These are phyloP conservation scores for Aphis craccivora DNA, from an alignment of 1,140 invertebrate genomes.

Conservation along the genomic window DNA sequence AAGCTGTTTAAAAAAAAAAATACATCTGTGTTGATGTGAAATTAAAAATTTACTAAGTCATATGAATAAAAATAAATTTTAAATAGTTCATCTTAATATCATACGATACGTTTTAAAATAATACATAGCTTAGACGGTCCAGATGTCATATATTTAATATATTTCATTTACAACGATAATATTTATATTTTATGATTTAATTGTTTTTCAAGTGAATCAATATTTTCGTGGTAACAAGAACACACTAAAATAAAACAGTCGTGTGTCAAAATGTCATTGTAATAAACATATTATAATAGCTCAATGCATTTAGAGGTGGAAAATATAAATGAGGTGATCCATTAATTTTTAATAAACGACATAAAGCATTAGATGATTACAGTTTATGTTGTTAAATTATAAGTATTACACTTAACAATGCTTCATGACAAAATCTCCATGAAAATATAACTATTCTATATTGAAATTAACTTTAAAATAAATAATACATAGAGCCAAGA, in stretches of 20 bases:
- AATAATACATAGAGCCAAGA: not conserved
- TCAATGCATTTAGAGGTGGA: not conserved
- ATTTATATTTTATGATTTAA: constrained; percentile 19
- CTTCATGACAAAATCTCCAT: not conserved
- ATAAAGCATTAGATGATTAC: not conserved
- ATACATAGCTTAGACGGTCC: not conserved
- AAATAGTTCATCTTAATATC: not conserved
- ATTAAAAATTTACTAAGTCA: not conserved
- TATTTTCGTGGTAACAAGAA: not conserved
- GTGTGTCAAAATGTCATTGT: not conserved
- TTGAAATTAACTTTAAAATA: constrained; percentile 2
- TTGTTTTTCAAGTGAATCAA: not conserved
- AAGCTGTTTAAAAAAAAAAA: not conserved
- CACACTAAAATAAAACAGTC: not conserved
- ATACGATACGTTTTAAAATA: not conserved
- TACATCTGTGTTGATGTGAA: not conserved
- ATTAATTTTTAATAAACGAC: not conserved
- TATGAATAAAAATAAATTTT: not conserved
- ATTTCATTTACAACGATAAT: constrained; percentile 14
- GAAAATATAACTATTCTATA: not conserved
- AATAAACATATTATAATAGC: constrained; percentile 5
- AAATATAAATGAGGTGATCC: not conserved
- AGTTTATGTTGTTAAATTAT: not conserved
- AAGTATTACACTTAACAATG: not conserved
- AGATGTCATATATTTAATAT: not conserved